These are phyloP conservation scores for Pyrgilauda ruficollis DNA, from an alignment of 2,113 vertebrate genomes.

Conservation along the genomic window DNA sequence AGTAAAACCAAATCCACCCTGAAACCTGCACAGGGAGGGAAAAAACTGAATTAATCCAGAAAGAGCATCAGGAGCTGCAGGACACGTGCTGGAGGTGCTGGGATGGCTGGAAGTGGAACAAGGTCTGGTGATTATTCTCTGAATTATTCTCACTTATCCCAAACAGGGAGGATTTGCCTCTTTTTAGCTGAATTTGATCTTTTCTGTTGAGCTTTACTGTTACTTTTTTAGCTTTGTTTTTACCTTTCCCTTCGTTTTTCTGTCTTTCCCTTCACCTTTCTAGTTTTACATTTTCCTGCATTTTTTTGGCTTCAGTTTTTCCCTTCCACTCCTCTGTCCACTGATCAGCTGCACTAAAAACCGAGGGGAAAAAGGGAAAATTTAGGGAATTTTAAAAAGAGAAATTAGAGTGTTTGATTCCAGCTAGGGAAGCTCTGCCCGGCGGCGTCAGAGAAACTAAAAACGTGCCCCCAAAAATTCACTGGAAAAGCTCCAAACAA, in stretches of 20 bases:
- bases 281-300: not conserved
- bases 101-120: not conserved
- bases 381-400: not conserved
- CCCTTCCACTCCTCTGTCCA: not conserved
- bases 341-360: not conserved
- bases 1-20: not conserved
- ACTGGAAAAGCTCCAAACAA: not conserved
- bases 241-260: not conserved
- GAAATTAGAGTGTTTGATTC: not conserved
- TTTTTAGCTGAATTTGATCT: not conserved
- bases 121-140: not conserved
- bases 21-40: not conserved
- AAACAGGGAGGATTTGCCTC: not conserved
- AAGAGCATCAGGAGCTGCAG: not conserved
- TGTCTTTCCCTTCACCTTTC: not conserved
- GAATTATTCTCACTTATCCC: not conserved
- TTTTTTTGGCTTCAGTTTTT: not conserved
- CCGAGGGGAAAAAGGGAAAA: not conserved
- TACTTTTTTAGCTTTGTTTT: not conserved
- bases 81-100: not conserved
- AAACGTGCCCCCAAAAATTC: not conserved
- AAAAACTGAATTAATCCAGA: not conserved
- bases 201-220: not conserved
- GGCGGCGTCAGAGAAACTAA: fast-evolving
- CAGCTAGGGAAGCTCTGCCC: not conserved